Percentiles rank a stretch among this genome's conserved stretches.
Conservation (phyloP, 2,113 vertebrate genomes). For the Sceloporus tristichus region DNA sequence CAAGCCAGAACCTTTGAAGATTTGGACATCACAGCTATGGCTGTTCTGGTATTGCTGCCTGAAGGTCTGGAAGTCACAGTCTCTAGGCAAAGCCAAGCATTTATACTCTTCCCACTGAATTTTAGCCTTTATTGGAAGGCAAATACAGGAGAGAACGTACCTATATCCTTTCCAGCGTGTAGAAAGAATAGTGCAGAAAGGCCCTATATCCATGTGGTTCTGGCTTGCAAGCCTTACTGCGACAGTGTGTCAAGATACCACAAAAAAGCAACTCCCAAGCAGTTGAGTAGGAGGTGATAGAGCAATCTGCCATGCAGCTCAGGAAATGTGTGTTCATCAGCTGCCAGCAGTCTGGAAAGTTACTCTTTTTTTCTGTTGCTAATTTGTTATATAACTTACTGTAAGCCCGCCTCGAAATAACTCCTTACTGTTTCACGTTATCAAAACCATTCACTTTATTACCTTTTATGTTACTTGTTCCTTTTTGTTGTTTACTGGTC, state of each 20-base stretch:
- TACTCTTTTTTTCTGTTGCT: too few species aligned
- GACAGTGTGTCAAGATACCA: not conserved
- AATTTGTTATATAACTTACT: too few species aligned
- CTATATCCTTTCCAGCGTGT: too few species aligned
- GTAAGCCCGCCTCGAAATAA: too few species aligned
- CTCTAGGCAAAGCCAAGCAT: not conserved
- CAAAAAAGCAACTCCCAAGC: too few species aligned
- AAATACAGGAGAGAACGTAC: not conserved
- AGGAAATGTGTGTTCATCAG: not conserved
- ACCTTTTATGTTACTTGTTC: too few species aligned
- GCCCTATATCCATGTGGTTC: not conserved
- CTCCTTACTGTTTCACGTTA: too few species aligned
- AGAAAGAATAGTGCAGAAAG: too few species aligned
- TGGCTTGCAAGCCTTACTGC: not conserved
- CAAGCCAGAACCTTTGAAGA: too few species aligned
- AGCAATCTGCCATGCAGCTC: not conserved
- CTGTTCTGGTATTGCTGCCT: not conserved
- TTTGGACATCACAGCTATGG: too few species aligned
- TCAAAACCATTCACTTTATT: too few species aligned
- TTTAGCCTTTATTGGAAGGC: not conserved
- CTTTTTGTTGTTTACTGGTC: too few species aligned
- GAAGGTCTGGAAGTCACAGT: not conserved
- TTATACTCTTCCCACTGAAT: not conserved
- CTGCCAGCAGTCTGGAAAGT: not conserved
- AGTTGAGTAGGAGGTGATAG: not conserved